These are phyloP conservation scores for Tanytarsus gracilentus DNA, from an alignment of 2,888 invertebrate species.

Conservation along the genomic window DNA sequence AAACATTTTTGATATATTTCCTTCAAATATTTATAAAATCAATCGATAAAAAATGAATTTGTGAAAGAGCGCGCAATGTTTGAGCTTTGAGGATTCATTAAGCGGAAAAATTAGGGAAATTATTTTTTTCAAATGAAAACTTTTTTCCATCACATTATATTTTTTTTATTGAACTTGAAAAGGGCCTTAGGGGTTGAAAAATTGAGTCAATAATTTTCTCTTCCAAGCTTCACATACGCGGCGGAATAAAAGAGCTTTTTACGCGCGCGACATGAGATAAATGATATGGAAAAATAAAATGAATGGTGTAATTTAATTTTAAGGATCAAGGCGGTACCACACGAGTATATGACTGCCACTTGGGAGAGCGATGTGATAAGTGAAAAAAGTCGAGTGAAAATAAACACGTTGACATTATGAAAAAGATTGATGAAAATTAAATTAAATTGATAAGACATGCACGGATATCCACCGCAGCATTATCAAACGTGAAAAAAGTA, in stretches of 20 bases:
- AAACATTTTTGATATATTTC: too few species aligned
- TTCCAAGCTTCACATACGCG: background rate
- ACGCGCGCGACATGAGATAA: background rate
- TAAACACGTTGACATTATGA: background rate
- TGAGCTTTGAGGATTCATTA: too few species aligned
- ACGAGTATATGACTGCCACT: background rate
- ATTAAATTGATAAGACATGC: constrained; percentile 28
- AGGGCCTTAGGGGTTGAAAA: background rate
- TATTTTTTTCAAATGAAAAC: too few species aligned
- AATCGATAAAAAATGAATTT: background rate
- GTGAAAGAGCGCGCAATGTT: background rate
- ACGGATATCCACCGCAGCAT: constrained; percentile 6
- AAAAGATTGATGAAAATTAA: constrained; percentile 27
- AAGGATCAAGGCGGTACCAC: background rate
- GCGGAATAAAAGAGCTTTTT: background rate
- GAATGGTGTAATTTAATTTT: constrained; percentile 9
- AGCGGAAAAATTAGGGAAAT: too few species aligned
- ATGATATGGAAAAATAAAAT: constrained; percentile 11
- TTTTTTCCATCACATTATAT: background rate
- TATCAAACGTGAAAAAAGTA: background rate
- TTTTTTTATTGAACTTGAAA: background rate
- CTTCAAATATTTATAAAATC: constrained; percentile 10
- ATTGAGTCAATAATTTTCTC: background rate
- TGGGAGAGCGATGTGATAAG: background rate
- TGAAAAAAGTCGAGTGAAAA: background rate